Evolutionary conservation across 2,797 vertebrate genomes (phyloP).

Genomic region (Tenualosa ilisha): DNA sequence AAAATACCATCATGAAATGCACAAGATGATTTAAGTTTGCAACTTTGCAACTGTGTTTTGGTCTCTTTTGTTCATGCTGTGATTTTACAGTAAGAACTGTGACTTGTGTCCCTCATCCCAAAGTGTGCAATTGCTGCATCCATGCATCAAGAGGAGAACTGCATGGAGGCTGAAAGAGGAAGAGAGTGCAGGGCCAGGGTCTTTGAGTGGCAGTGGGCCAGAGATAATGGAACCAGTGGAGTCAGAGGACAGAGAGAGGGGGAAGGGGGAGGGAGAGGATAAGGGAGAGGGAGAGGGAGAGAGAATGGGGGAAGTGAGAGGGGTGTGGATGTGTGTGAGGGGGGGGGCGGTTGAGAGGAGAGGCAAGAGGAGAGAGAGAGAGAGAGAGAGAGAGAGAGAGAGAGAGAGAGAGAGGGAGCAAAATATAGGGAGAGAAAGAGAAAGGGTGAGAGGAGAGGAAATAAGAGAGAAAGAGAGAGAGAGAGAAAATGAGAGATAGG

Average conservation of each 20-base stretch:
- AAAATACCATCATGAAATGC: too few species aligned
- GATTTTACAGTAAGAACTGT: neutral
- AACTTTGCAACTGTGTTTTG: neutral
- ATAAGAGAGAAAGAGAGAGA: neutral
- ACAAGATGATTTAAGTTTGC: too few species aligned
- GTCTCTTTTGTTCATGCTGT: neutral
- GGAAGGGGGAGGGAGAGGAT: neutral
- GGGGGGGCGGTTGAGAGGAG: too few species aligned
- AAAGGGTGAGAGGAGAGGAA: neutral
- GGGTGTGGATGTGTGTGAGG: neutral
- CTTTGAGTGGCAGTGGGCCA: constrained; percentile 27
- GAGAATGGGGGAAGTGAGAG: neutral
- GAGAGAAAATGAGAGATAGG: neutral
- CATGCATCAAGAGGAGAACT: neutral
- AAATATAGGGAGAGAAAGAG: neutral
- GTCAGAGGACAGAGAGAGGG: neutral
- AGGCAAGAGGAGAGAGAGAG: neutral
- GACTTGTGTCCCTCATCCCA: neutral
- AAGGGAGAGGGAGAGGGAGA: neutral
- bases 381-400: neutral
- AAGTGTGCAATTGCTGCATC: neutral
- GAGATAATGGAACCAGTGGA: constrained; percentile 24
- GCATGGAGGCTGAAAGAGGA: neutral
- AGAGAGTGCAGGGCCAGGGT: constrained; percentile 11
- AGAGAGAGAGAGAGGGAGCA: neutral